These are phyloP conservation scores for Gracilinanus agilis DNA, from an alignment of 2,113 vertebrate species.

Conservation along the genomic window DNA sequence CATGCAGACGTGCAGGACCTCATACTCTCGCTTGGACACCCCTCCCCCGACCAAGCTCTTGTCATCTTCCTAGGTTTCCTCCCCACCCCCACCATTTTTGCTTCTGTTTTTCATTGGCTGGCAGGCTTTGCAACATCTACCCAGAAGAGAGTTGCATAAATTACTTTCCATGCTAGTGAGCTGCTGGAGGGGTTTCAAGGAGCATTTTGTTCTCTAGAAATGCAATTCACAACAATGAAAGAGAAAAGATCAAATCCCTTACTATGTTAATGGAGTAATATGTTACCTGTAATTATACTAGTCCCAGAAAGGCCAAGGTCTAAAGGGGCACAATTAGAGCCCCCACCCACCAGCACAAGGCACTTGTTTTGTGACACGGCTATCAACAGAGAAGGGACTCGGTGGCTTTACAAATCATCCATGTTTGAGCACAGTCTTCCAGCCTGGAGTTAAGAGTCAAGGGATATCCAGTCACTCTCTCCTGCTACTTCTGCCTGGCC, in stretches of 20 bases:
- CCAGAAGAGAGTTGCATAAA: constrained; percentile 1
- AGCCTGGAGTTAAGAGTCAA: constrained; percentile 22
- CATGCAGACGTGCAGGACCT: background rate
- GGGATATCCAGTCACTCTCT: background rate
- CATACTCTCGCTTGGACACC: background rate
- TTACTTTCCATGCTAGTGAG: constrained; percentile 35
- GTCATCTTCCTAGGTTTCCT: constrained; percentile 4
- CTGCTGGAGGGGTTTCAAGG: constrained; percentile 2
- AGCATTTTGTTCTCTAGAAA: constrained; percentile 42
- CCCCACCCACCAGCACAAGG: background rate
- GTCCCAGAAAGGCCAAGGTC: constrained; percentile 33
- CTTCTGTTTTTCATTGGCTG: background rate
- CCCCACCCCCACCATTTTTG: background rate
- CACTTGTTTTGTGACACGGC: constrained; percentile 2
- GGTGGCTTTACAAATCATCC: background rate
- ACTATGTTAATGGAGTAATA: constrained; percentile 19
- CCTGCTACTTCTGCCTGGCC: background rate
- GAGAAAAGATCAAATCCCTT: constrained; percentile 12
- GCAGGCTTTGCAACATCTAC: background rate
- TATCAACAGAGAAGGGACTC: background rate
- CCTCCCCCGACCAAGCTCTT: background rate
- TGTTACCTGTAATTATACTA: constrained; percentile 18
- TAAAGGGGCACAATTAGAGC: constrained; percentile 51
- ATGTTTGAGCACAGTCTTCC: background rate
- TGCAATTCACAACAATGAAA: constrained; percentile 1